Evolutionary conservation across 2,113 vertebrate species (phyloP), one percentile per base, ranked within the genome.

Genomic region (Marmota flaviventris): DNA sequence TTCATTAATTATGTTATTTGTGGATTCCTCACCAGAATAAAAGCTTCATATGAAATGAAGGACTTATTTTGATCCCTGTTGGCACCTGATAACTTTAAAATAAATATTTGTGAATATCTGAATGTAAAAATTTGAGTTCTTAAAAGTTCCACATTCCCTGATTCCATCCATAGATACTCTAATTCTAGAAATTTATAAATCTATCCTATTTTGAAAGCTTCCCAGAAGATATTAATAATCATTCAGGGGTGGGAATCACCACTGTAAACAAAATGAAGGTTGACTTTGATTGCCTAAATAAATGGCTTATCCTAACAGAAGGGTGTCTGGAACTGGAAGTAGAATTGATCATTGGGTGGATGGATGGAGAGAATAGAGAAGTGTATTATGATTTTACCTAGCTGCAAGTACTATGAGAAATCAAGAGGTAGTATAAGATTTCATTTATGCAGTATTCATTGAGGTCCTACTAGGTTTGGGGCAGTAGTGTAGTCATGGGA

Each of bases 1-100:
- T 32, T 76, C 90, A 20, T 69, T 85, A 92, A 94, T 32, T 78
- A 73, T 96, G 90, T 93, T 76, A 90, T n/a, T 90, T 92, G 29
- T 18, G n/a, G 22, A 77, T 83, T 84, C 11, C 8, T 42, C 34
- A 77, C 39, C 37, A 76, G 58, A 90, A 93, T 82, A 86, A 34
- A 76, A 90, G 61, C 24, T 79, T 45, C 37, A 75, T 45, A 45
- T 14, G 6, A 85, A 72, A 92, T 75, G 93, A 85, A 56, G 42
- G 16, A 65, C 9, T 75, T 86, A 39, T 73, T 85, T 94, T 94
- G 42, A 79, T 89, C 29, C 17, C 22, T 78, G 13, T 83, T 92
- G 61, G 5, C 4, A 77, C 34, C 20, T 75, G 87, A 69, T 51
- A 83, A 94, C 6, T 22, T 78, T 94, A 32, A 90, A 79, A 69